These are phyloP conservation scores for Malurus melanocephalus DNA, from an alignment of 2,113 vertebrate species.

Conservation along the genomic window DNA sequence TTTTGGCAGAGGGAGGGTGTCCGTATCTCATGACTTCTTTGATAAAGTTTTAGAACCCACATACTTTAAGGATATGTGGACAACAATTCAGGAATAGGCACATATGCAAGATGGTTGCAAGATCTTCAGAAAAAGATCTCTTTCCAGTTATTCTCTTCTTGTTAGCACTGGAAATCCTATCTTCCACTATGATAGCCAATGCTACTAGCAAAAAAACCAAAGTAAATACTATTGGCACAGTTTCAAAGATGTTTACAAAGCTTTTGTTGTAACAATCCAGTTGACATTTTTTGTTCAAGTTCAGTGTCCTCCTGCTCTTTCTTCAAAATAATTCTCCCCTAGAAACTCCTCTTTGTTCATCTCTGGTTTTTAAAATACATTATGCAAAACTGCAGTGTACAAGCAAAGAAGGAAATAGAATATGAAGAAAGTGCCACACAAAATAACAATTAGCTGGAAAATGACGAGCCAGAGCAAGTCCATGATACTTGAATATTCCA, in stretches of 20 bases:
- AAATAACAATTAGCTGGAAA: constrained; percentile 18
- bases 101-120: constrained; percentile 8
- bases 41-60: constrained; percentile 12
- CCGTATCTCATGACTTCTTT: not conserved
- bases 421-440: not conserved
- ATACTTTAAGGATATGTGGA: not conserved
- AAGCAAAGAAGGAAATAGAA: constrained; percentile 16
- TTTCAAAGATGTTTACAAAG: constrained; percentile 16
- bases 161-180: constrained; percentile 30
- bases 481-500: constrained; percentile 5
- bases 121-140: not conserved
- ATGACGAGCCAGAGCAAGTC: constrained; percentile 8
- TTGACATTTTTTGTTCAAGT: constrained; percentile 4
- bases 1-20: not conserved
- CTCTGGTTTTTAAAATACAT: constrained; percentile 13
- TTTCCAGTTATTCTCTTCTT: constrained; percentile 32
- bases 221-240: constrained; percentile 22
- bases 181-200: not conserved
- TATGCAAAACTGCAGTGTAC: not conserved
- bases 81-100: constrained; percentile 28
- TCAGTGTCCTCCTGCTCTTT: constrained; percentile 11
- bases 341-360: constrained; percentile 36
- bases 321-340: not conserved
- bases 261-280: constrained; percentile 6
- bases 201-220: not conserved